Percentiles rank a stretch among this genome's conserved stretches.
phyloP scores from a whole-genome alignment of 2,113 vertebrate genomes.

The Microtus pennsylvanicus region DNA sequence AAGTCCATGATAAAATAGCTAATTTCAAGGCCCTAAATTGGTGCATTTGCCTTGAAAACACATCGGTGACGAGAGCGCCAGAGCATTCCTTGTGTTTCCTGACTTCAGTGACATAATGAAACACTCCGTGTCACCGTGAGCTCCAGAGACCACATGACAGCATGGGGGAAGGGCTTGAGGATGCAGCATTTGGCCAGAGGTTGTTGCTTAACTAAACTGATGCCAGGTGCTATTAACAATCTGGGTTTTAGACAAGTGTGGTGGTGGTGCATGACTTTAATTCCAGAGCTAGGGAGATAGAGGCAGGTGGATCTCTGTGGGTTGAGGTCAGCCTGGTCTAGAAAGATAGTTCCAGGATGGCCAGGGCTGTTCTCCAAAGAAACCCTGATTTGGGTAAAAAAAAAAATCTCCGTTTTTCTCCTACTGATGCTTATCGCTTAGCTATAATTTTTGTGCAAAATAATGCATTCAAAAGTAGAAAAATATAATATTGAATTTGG shows the following conservation, averaged over 20 bases:
- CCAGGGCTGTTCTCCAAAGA: not conserved
- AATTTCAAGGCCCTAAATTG: not conserved
- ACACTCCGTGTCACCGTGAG: not conserved
- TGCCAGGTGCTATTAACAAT: not conserved
- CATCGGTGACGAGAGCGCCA: no score
- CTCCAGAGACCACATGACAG: not conserved
- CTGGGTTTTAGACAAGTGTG: not conserved
- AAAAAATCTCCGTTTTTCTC: no score
- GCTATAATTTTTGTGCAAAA: not conserved
- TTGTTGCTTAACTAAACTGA: not conserved
- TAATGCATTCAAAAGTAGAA: not conserved
- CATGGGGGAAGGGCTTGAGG: not conserved
- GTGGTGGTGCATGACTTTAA: not conserved
- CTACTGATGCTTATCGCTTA: not conserved
- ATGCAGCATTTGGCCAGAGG: not conserved
- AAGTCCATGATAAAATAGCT: not conserved
- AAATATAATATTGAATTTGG: not conserved
- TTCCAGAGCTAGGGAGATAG: not conserved
- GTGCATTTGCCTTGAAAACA: not conserved
- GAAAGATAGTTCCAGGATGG: not conserved
- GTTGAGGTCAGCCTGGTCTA: not conserved
- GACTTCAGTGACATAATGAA: not conserved
- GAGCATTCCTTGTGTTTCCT: not conserved
- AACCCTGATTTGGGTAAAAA: not conserved
- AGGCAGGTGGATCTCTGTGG: not conserved